phyloP scores from a whole-genome alignment of 2,888 invertebrate species.

The Aleiodes leptofemur region DNA sequence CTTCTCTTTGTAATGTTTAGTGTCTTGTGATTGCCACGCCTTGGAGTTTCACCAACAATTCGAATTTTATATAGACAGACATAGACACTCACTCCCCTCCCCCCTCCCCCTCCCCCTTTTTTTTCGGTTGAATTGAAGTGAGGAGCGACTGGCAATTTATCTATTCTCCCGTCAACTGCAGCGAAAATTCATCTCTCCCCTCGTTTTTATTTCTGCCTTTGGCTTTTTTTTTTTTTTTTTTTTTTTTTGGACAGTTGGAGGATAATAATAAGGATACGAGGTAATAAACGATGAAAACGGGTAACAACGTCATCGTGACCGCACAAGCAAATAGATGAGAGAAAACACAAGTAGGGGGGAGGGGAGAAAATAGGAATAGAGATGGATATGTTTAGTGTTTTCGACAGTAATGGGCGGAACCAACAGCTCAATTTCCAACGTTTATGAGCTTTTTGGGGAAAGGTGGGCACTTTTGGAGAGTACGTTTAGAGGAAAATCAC shows the following conservation, averaged over 20 bases:
- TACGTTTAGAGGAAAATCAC: not conserved
- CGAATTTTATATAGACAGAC: not conserved
- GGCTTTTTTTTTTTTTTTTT: not conserved
- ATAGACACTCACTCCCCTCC: not conserved
- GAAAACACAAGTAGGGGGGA: not conserved
- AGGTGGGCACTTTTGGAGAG: too few species aligned
- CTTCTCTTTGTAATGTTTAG: conserved; percentile 12
- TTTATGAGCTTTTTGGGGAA: conserved; percentile 25
- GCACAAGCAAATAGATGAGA: not conserved
- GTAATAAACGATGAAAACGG: conserved; percentile 46
- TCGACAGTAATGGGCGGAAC: conserved; percentile 39
- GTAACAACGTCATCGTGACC: conserved; percentile 47
- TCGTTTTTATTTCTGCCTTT: not conserved
- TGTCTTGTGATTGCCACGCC: conserved; percentile 36
- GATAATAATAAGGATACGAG: conserved; percentile 42
- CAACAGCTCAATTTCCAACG: conserved; percentile 36
- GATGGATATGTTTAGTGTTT: conserved; percentile 30
- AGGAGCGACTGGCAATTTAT: not conserved
- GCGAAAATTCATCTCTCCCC: conserved; percentile 27
- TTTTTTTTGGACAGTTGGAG: conserved; percentile 4
- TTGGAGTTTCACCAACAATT: conserved; percentile 30
- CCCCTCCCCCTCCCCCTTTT: too few species aligned
- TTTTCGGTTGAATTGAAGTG: not conserved
- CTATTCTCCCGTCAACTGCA: conserved; percentile 33
- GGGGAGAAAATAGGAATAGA: conserved; percentile 24